Conservation (phyloP, 2,888 invertebrate species). For the Dryobota labecula region DNA sequence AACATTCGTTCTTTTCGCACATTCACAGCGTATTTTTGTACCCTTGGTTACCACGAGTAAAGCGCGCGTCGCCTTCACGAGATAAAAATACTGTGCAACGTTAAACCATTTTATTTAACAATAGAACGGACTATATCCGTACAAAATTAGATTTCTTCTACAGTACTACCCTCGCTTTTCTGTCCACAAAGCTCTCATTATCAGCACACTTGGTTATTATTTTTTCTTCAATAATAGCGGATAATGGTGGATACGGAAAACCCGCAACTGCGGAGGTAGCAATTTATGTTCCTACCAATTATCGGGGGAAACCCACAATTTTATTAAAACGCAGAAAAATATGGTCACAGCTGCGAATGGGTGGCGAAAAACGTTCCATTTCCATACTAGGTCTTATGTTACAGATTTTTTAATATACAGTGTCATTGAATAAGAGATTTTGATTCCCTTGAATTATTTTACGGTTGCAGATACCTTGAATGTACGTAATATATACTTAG, state of each 20-base stretch:
- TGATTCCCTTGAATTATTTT: constrained; percentile 30
- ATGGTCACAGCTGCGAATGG: constrained; percentile 39
- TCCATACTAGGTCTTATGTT: constrained; percentile 29
- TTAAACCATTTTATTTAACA: constrained; percentile 39
- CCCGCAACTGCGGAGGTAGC: constrained; percentile 42
- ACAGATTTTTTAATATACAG: constrained; percentile 26
- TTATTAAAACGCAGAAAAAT: constrained; percentile 65
- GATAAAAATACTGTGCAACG: background rate
- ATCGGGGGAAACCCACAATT: constrained; percentile 61
- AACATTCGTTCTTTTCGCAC: constrained; percentile 2
- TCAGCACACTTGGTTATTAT: constrained; percentile 45
- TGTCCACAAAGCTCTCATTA: constrained; percentile 50
- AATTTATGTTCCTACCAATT: constrained; percentile 64
- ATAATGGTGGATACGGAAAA: constrained; percentile 32
- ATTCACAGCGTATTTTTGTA: too few species aligned
- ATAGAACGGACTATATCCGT: constrained; percentile 22
- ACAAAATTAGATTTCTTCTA: constrained; percentile 42
- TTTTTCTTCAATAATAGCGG: constrained; percentile 43
- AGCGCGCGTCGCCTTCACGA: too few species aligned
- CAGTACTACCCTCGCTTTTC: constrained; percentile 11
- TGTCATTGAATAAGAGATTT: constrained; percentile 48
- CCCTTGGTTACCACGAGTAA: too few species aligned
- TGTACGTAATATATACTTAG: too few species aligned
- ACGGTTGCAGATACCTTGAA: background rate
- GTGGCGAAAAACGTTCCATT: constrained; percentile 38